Percentiles rank a stretch among this genome's conserved stretches.
These are phyloP conservation scores for Clinocottus analis DNA, from an alignment of 2,113 vertebrate genomes.

Conservation along the genomic window DNA sequence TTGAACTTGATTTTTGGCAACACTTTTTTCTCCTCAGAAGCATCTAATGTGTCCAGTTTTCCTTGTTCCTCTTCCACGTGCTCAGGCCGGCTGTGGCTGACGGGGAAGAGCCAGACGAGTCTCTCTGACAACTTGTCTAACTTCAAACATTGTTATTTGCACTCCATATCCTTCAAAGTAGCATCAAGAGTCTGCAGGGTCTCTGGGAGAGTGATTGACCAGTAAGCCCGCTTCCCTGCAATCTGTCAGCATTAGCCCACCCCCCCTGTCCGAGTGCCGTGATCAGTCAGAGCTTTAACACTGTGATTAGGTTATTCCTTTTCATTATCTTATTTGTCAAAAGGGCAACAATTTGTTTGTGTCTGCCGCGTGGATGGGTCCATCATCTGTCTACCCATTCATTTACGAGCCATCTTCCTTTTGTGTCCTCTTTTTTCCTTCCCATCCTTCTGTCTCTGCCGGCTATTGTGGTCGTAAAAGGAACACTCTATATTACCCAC, in stretches of 20 bases:
- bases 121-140: constrained; percentile 42
- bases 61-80: constrained; percentile 5
- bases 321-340: constrained; percentile 60
- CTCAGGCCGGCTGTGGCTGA: constrained; percentile 23
- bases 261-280: constrained; percentile 14
- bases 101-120: constrained; percentile 22
- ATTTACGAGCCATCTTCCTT: constrained; percentile 32
- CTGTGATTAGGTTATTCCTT: constrained; percentile 55
- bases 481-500: constrained; percentile 48
- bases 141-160: constrained; percentile 58
- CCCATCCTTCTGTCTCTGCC: background rate
- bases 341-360: constrained; percentile 54
- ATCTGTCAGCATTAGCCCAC: constrained; percentile 34
- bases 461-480: no score
- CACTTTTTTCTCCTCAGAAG: background rate
- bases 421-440: constrained; percentile 13
- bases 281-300: constrained; percentile 54
- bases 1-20: background rate
- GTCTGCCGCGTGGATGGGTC: constrained; percentile 14
- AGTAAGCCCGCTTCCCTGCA: constrained; percentile 21
- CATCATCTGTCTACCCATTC: constrained; percentile 43
- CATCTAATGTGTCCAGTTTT: background rate
- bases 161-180: constrained; percentile 54
- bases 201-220: constrained; percentile 28
- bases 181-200: constrained; percentile 45